Percentiles rank a stretch among this genome's conserved stretches.
phyloP scores from a whole-genome alignment of 1,140 invertebrate species.

The Eufriesea mexicana region DNA sequence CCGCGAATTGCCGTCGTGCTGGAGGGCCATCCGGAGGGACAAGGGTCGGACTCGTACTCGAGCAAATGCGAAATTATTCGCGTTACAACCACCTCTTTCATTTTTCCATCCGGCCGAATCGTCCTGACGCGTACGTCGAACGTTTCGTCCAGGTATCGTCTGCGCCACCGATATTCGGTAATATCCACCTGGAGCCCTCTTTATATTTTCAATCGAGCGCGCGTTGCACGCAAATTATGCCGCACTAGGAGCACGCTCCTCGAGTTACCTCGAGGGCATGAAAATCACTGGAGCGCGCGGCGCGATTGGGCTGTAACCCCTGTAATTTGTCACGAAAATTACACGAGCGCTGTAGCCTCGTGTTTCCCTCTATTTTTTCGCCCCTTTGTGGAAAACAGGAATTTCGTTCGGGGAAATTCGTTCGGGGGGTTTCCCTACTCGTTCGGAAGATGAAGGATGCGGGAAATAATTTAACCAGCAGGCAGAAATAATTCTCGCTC shows the following conservation, averaged over 20 bases:
- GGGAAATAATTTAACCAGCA: slow-evolving; percentile 50
- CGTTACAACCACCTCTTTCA: slow-evolving; percentile 4
- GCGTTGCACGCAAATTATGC: not conserved
- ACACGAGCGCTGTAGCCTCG: not conserved
- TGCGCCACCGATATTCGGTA: not conserved
- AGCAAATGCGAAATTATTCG: slow-evolving; percentile 27
- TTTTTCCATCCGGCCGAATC: slow-evolving; percentile 22
- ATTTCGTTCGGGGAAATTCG: not conserved
- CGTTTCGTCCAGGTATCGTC: not conserved
- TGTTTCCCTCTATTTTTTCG: not conserved
- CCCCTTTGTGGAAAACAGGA: not conserved
- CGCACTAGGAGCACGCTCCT: no score
- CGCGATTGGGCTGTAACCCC: no score
- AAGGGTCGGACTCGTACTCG: not conserved
- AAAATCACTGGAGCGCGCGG: not conserved
- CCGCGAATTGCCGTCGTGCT: slow-evolving; percentile 28
- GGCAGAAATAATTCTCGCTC: slow-evolving; percentile 57
- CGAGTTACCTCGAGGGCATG: not conserved
- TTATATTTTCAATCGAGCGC: not conserved
- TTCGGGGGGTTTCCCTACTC: slow-evolving; percentile 24
- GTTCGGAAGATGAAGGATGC: slow-evolving; percentile 33
- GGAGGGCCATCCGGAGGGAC: not conserved
- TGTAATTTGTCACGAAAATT: not conserved
- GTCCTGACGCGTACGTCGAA: not conserved
- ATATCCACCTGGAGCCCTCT: slow-evolving; percentile 9